Base-by-base conservation (phyloP, 2,888 invertebrate genomes). In the Spisula subtruncata region DNA sequence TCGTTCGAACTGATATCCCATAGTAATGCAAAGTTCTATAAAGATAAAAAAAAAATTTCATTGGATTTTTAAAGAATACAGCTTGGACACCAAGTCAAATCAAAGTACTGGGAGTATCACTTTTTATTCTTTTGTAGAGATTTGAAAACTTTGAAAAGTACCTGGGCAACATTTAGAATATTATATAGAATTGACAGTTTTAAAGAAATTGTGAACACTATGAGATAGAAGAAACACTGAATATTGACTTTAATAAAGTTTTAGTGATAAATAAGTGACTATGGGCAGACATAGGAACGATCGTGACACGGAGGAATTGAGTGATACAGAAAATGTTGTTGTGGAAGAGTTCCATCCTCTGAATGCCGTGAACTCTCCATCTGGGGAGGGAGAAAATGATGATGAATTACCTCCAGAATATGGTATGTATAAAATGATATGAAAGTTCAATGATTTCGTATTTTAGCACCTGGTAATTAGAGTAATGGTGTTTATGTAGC, bases 281-380 rank as follows among this genome's bases (percentile, higher is more conserved):
- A 81, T 82, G 82, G 51, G 75, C 10, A 75, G 32, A 32, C 35
- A 29, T 41, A 80, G 54, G 14, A 81, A 29, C 8, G 83, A 75
- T 25, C 25, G n/a, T 66, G 83, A 56, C 41, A 18, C 25, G 29
- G 56, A n/a, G n/a, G 66, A 35, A 56, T 48, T 29, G 20, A 48
- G 51, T 41, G 66, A 83, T n/a, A 66, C 83, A 32, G 91, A 91
- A n/a, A 83, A 51, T 41, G 84, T 90, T 41, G 91, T 87, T n/a
- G 89, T 87, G 2, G 91, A 90, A 35, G 91, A 91, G 48, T 90
- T 90, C 81, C 85, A 91, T 71, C 90, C 90, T 18, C 71, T 90
- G 14, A 83, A 90, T 85, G 85, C 88, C 0, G 32, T 79, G n/a
- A 75, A 75, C 75, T 75, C 75, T 25, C 66, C 66, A 16, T 20